These are phyloP conservation scores for Pelodytes ibericus DNA, from an alignment of 2,797 vertebrate genomes.

Conservation along the genomic window DNA sequence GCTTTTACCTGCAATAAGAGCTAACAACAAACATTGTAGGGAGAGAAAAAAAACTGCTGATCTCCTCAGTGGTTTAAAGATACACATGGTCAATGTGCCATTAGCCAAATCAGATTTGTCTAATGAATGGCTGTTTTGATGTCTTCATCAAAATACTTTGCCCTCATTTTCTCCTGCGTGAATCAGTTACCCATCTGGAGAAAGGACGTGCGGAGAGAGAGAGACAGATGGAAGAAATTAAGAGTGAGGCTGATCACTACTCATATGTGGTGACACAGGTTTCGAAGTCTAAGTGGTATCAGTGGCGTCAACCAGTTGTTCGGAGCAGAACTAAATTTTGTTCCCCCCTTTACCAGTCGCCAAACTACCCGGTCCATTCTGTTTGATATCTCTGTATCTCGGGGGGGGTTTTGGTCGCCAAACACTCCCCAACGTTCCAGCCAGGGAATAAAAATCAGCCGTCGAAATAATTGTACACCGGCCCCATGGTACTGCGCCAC, in stretches of 20 bases:
- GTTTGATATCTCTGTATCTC: too few species aligned
- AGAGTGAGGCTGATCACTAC: background rate
- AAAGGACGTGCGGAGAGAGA: background rate
- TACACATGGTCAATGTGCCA: background rate
- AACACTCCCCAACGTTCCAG: too few species aligned
- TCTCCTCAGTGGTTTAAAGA: background rate
- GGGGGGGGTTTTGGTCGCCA: too few species aligned
- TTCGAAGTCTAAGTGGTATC: too few species aligned
- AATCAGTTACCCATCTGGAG: background rate
- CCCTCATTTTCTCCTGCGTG: background rate
- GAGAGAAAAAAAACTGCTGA: background rate
- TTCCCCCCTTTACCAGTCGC: too few species aligned
- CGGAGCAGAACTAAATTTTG: too few species aligned
- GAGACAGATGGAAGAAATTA: background rate
- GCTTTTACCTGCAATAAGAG: too few species aligned
- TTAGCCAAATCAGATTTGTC: background rate
- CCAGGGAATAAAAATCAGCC: too few species aligned
- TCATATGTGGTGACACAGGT: background rate
- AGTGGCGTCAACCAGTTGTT: too few species aligned
- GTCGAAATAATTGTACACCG: too few species aligned
- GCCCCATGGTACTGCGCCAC: too few species aligned
- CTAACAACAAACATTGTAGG: background rate
- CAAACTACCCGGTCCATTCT: too few species aligned
- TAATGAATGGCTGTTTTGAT: constrained; percentile 1
- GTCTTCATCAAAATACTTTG: background rate